Percentiles rank a stretch among this genome's conserved stretches.
These are phyloP conservation scores for Leptogaster cylindrica DNA, from an alignment of 2,888 invertebrate species.

Conservation along the genomic window DNA sequence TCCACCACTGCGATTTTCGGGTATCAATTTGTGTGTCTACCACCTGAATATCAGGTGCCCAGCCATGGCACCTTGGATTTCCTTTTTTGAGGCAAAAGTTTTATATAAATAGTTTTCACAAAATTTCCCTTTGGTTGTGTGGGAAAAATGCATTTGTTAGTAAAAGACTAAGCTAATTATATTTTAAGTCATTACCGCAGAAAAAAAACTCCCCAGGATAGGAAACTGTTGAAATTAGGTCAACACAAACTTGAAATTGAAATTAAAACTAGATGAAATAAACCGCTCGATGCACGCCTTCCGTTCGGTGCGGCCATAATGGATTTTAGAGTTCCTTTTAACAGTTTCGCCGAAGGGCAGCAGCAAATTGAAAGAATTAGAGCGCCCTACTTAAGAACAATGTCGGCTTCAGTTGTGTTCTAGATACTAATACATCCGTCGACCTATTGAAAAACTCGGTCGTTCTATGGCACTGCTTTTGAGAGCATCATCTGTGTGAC, in stretches of 20 bases:
- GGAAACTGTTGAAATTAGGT: conserved; percentile 9
- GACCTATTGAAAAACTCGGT: neutral
- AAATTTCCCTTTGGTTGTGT: too few species aligned
- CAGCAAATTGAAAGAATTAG: conserved; percentile 20
- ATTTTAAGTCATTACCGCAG: conserved; percentile 17
- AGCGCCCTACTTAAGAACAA: conserved; percentile 13
- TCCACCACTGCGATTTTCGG: neutral
- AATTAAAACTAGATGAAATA: conserved; percentile 18
- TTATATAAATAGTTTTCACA: too few species aligned
- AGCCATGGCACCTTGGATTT: too few species aligned
- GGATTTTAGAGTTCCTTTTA: conserved; percentile 27
- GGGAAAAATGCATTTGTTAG: too few species aligned
- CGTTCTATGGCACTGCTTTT: neutral
- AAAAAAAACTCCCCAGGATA: conserved; percentile 21
- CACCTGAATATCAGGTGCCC: too few species aligned
- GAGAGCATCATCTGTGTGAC: conserved; percentile 8
- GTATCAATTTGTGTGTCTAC: neutral
- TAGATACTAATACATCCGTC: neutral
- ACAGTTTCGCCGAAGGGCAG: conserved; percentile 11
- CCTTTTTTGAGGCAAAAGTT: too few species aligned
- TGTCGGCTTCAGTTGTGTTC: conserved; percentile 5
- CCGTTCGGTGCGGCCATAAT: neutral
- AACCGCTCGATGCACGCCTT: neutral
- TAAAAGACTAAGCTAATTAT: conserved; percentile 25
- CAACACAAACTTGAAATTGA: conserved; percentile 19